A percentile compares a stretch with the other conserved stretches of the same genome.
Evolutionary conservation across 2,888 invertebrate species (phyloP).

Genomic region (Trisateles emortualis): DNA sequence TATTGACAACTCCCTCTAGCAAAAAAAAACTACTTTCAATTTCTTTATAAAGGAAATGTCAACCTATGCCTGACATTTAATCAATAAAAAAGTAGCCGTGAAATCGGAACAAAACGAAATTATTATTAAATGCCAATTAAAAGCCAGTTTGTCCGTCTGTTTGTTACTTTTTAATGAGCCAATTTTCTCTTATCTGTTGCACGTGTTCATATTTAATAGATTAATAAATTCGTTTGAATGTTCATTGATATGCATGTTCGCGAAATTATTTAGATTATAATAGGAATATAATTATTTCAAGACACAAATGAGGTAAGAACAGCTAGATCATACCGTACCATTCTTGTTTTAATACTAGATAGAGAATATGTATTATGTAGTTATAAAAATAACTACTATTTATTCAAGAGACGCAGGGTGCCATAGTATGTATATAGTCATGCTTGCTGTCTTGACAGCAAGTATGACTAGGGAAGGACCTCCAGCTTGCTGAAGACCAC

Average conservation of each 20-base stretch:
- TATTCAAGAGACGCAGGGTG: too few relatives aligned
- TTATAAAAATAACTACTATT: too few relatives aligned
- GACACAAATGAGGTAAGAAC: neutral
- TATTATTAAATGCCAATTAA: slow-evolving; percentile 13
- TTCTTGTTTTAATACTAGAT: too few relatives aligned
- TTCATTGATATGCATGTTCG: slow-evolving; percentile 15
- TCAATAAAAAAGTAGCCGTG: slow-evolving; percentile 1
- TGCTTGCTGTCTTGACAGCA: too few relatives aligned
- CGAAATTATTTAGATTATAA: slow-evolving; percentile 14
- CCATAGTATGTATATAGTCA: too few relatives aligned
- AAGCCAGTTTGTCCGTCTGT: neutral
- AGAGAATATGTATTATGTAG: too few relatives aligned
- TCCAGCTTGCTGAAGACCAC: too few relatives aligned
- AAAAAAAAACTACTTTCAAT: neutral
- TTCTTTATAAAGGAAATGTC: neutral
- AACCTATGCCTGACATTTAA: neutral
- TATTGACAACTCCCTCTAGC: too few relatives aligned
- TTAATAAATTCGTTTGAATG: slow-evolving; percentile 7
- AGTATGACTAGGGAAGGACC: too few relatives aligned
- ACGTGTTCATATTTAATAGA: slow-evolving; percentile 6
- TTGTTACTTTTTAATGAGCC: slow-evolving; percentile 8
- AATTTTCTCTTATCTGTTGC: neutral
- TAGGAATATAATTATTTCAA: slow-evolving; percentile 14
- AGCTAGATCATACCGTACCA: neutral
- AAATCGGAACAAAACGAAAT: neutral